These are phyloP conservation scores for Acanthis flammea DNA, from an alignment of 2,797 vertebrate genomes.

Conservation along the genomic window DNA sequence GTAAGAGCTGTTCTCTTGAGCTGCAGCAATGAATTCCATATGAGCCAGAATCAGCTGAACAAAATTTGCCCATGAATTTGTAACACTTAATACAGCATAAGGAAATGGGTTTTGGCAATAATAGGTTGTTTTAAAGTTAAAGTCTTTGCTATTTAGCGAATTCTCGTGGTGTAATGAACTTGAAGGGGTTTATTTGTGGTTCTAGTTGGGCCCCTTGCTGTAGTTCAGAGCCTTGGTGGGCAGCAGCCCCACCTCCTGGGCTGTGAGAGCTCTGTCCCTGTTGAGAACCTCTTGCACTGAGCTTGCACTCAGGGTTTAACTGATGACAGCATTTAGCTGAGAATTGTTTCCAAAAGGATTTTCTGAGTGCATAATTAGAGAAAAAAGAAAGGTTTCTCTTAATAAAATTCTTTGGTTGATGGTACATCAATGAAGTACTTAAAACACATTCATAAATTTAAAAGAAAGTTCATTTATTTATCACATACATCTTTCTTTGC, in stretches of 20 bases:
- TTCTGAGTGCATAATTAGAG: background rate
- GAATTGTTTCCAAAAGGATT: background rate
- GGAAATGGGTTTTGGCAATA: background rate
- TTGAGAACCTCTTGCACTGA: rapidly evolving
- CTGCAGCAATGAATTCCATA: background rate
- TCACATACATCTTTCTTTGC: background rate
- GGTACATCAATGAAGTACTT: background rate
- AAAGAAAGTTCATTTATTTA: background rate
- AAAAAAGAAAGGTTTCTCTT: background rate
- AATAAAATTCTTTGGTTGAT: background rate
- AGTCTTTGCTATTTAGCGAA: background rate
- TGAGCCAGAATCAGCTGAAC: background rate
- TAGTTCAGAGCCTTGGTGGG: background rate
- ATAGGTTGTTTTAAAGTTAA: background rate
- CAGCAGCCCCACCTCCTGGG: constrained; percentile 28
- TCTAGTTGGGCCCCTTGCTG: background rate
- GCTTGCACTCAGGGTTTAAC: background rate
- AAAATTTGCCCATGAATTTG: background rate
- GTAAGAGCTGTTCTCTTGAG: background rate
- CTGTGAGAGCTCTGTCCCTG: background rate
- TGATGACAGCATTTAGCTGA: background rate
- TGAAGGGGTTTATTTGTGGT: background rate
- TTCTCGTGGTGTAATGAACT: background rate
- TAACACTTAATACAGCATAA: background rate
- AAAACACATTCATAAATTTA: background rate